These are phyloP conservation scores for Mesoligia furuncula DNA, from an alignment of 2,888 invertebrate species.

Conservation along the genomic window DNA sequence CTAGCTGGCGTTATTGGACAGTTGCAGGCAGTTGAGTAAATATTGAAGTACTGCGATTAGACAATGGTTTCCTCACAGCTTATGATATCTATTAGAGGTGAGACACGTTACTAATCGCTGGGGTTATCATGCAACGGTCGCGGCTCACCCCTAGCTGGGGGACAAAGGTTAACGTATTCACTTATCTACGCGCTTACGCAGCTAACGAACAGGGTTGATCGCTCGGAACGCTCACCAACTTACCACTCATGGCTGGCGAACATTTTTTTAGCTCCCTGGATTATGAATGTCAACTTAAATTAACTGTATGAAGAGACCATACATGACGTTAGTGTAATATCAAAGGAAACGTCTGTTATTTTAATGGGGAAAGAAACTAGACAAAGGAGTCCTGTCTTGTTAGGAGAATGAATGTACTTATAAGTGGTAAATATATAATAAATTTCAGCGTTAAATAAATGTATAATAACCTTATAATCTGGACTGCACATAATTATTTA, in stretches of 20 bases:
- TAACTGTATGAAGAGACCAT: neutral
- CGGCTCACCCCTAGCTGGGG: constrained; percentile 70
- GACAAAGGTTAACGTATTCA: constrained; percentile 85
- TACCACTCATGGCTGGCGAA: constrained; percentile 13
- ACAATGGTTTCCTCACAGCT: constrained; percentile 54
- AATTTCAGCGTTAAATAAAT: constrained; percentile 11
- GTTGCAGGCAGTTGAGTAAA: constrained; percentile 56
- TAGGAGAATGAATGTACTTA: neutral
- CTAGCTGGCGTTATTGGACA: constrained; percentile 29
- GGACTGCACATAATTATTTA: constrained; percentile 28
- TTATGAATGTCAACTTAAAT: constrained; percentile 23
- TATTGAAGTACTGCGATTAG: constrained; percentile 55
- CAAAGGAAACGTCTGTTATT: constrained; percentile 17
- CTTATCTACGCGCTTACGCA: constrained; percentile 73
- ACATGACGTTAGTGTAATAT: neutral
- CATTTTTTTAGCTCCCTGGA: constrained; percentile 36
- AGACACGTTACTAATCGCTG: constrained; percentile 73
- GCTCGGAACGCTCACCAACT: constrained; percentile 48
- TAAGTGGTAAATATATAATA: neutral
- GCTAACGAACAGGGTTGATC: constrained; percentile 70
- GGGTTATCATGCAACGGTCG: constrained; percentile 79
- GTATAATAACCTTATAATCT: constrained; percentile 3
- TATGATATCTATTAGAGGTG: constrained; percentile 61
- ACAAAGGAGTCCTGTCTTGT: constrained; percentile 5
- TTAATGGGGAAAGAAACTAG: constrained; percentile 2